These are phyloP conservation scores for Andricus quercusramuli DNA, from an alignment of 2,888 invertebrate species.

Conservation along the genomic window DNA sequence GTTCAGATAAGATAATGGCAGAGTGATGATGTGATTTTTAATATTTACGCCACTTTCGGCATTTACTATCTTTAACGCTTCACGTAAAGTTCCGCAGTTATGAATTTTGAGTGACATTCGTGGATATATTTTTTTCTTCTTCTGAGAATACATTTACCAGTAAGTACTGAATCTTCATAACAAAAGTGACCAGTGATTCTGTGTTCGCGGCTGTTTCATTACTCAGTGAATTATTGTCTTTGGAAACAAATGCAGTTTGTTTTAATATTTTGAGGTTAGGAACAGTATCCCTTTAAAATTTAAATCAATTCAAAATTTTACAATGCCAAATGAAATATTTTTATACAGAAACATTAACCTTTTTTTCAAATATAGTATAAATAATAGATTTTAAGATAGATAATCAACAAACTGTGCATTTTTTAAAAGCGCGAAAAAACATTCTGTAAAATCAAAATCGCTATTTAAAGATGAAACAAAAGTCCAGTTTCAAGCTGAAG, in stretches of 20 bases:
- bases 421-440: too few species aligned
- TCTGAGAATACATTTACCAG: background rate
- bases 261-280: background rate
- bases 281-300: background rate
- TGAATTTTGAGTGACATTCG: background rate
- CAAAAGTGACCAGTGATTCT: background rate
- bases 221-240: background rate
- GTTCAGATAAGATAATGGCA: slow-evolving; percentile 14
- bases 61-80: background rate
- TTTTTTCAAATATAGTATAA: too few species aligned
- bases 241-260: background rate
- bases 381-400: too few species aligned
- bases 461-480: too few species aligned
- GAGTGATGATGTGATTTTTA: background rate
- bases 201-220: background rate
- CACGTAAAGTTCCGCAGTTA: background rate
- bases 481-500: too few species aligned
- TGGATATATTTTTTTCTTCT: background rate
- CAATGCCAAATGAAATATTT: background rate
- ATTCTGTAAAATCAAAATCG: too few species aligned
- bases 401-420: too few species aligned
- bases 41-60: too few species aligned
- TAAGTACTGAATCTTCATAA: slow-evolving; percentile 21
- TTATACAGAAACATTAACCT: too few species aligned
- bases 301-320: background rate